Evolutionary conservation across 2,888 invertebrate species (phyloP).

Genomic region (Thymelicus sylvestris): DNA sequence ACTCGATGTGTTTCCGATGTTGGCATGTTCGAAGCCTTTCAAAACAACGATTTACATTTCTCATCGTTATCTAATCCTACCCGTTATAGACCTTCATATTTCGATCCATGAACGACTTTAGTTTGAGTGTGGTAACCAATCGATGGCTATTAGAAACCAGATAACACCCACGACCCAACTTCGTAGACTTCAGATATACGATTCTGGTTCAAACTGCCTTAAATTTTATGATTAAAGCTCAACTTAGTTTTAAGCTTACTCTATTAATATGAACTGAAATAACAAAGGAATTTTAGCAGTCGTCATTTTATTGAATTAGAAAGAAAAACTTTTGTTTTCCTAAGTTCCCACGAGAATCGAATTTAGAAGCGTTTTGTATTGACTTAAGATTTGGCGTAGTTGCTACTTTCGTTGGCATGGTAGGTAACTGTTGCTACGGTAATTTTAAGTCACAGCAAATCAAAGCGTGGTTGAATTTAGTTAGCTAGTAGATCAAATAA

Average conservation of each 20-base stretch:
- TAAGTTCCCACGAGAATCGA: too few species aligned
- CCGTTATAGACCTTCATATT: conserved; percentile 61
- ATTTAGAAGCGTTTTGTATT: too few species aligned
- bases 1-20: conserved; percentile 50
- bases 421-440: too few species aligned
- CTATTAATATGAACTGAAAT: background rate
- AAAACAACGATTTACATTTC: conserved; percentile 74
- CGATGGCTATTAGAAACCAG: conserved; percentile 63
- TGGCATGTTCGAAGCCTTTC: conserved; percentile 69
- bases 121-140: conserved; percentile 61
- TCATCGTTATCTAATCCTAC: conserved; percentile 67
- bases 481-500: conserved; percentile 1
- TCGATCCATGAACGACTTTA: conserved; percentile 66
- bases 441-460: too few species aligned
- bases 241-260: background rate
- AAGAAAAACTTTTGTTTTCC: too few species aligned
- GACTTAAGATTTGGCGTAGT: too few species aligned
- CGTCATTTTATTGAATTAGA: too few species aligned
- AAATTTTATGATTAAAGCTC: conserved; percentile 34
- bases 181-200: conserved; percentile 45
- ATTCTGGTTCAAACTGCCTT: conserved; percentile 34
- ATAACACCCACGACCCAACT: conserved; percentile 58
- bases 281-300: background rate
- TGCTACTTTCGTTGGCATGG: too few species aligned
- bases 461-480: too few species aligned